Evolutionary conservation across 2,888 invertebrate species (phyloP), one percentile per base, ranked within the genome.

Genomic region (Phengaris alcon): DNA sequence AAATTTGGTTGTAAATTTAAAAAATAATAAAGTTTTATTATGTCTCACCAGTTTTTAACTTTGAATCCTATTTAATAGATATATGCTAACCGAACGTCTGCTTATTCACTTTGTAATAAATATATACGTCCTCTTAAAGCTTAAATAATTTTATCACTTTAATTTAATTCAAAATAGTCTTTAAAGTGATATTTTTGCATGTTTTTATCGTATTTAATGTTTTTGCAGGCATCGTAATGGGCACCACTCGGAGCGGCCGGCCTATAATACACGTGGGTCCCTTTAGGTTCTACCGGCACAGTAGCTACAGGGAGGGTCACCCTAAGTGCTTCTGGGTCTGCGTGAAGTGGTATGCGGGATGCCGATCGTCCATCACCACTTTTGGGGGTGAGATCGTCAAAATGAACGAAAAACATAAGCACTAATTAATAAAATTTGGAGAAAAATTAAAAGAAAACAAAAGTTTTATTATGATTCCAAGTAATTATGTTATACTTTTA

Each of bases 271-370:
- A 9, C 9, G 13, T 68, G 9, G 44, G n/a, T 10, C 12, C n/a
- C 8, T 7, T 22, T 72, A n/a, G 52, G 10, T 35, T 15, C 51
- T 10, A 72, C 15, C n/a, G 51, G n/a, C 72, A 84, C 44, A 84
- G 82, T 76, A 83, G 86, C 68, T 84, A 84, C 74, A 83, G 75
- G 35, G 86, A 87, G 7, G 73, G 79, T 0, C 82, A 81, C 72
- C 82, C 82, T 0, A 81, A 76, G 54, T 79, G 79, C 76, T 79
- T 83, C 3, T 90, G 88, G 89, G 85, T 83, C 4, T 86, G 85
- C 74, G 78, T 76, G 44, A 81, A 80, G 64, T 80, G 79, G 80
- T 78, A 76, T 13, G 57, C 76, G 2, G 79, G 81, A 2, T 85
- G 85, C 75, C 77, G 79, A 5, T 22, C 15, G n/a, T 46, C 46